Base-by-base conservation (phyloP, 1,140 invertebrate genomes). In the Himalopsyche phryganea region DNA sequence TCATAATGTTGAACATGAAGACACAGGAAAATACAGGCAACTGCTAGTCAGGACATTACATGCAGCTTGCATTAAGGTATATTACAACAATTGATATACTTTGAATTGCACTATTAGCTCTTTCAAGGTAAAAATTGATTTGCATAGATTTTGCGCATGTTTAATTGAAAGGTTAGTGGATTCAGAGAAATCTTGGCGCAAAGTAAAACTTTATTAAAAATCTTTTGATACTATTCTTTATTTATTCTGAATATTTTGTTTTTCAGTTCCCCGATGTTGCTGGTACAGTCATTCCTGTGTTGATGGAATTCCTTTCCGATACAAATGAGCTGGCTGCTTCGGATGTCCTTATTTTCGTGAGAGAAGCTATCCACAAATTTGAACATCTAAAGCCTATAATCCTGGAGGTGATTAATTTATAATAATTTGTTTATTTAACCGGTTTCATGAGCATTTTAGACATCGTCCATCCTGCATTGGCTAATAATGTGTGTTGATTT, bases 261-360 rank as follows among this genome's bases (percentile, higher is more conserved):
- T 60, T 66, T 5, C 62, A 85, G 81, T 99, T 99, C 78, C 96
- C 97, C 1, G 96, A 99, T 76, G 94, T 98, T 48, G 95, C 96
- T 14, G 83, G 83, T 45, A 88, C 88, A 51, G 93, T 98, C 44
- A 95, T 98, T 65, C 96, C 94, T 23, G 92, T 98, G 35, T 78
- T 99, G 51, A 89, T 96, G 64, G 96, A 98, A 71, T 95, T 98
- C 74, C 77, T 99, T n/a, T 90, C 91, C 1, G 96, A 98, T 72
- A 91, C 86, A 41, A 93, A 93, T 75, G 96, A 98, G 75, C 78
- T 93, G 47, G 95, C 94, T 17, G 94, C 98, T 1, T 83, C 86
- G 2, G 96, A 98, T 79, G 95, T 99, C 7, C 77, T 99, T 15
- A 84, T 97, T 46, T 98, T 98, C 79, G 85, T 98, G 19, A 80